Percentiles rank a stretch among this genome's conserved stretches.
These are phyloP conservation scores for Andrena chrysosceles DNA, from an alignment of 2,888 invertebrate species.

Conservation along the genomic window DNA sequence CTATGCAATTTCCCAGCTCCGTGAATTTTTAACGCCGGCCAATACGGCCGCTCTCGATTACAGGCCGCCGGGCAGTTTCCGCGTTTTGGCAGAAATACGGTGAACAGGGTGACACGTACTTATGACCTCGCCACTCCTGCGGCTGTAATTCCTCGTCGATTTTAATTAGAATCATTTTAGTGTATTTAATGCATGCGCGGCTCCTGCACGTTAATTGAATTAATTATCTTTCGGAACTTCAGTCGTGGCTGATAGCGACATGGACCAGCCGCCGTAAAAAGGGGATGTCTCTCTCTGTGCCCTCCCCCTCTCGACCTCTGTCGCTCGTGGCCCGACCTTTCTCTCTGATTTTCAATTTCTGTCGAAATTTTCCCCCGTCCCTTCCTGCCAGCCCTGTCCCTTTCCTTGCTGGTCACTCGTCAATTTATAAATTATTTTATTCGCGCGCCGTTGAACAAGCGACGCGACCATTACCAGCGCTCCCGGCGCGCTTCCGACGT, in stretches of 20 bases:
- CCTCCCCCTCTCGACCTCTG: neutral
- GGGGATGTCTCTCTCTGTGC: neutral
- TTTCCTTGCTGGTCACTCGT: conserved; percentile 21
- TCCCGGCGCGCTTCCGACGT: conserved; percentile 5
- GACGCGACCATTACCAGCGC: conserved; percentile 10
- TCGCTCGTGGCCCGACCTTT: neutral
- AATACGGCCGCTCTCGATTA: conserved; percentile 42
- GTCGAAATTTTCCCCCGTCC: neutral
- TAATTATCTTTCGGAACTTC: conserved; percentile 69
- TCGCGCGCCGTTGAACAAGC: conserved; percentile 50
- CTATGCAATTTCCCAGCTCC: conserved; percentile 55
- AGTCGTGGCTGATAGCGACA: conserved; percentile 30
- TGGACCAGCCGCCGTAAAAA: conserved; percentile 16
- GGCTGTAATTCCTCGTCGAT: conserved; percentile 50
- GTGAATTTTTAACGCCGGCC: conserved; percentile 58
- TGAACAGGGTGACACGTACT: conserved; percentile 9
- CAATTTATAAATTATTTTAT: conserved; percentile 71
- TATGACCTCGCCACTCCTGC: neutral
- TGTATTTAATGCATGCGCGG: conserved; percentile 67
- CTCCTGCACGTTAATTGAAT: conserved; percentile 70
- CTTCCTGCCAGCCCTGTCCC: neutral
- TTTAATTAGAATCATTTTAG: conserved; percentile 71
- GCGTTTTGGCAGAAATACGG: conserved; percentile 31
- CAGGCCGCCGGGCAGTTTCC: neutral
- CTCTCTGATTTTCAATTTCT: conserved; percentile 18